Conservation (phyloP, 2,797 vertebrate species). For the Poecile montanus region DNA sequence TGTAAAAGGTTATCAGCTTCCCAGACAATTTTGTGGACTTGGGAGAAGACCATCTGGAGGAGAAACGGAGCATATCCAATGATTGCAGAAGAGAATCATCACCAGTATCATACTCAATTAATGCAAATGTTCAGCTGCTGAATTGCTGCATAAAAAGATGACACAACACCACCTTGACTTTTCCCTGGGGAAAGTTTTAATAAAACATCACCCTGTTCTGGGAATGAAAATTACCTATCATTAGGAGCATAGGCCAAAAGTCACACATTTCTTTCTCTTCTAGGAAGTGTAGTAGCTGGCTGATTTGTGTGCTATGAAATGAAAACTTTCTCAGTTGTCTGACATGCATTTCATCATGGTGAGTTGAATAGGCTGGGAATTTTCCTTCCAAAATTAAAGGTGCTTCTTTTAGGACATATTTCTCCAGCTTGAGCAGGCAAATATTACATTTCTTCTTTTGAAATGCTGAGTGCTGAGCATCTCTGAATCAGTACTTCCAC, state of each 20-base stretch:
- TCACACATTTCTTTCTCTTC: neutral
- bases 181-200: constrained; percentile 19
- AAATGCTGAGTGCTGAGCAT: neutral
- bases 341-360: neutral
- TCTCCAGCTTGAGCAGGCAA: neutral
- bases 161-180: constrained; percentile 52
- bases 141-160: constrained; percentile 29
- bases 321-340: neutral
- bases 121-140: constrained; percentile 17
- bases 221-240: neutral
- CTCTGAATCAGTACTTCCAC: neutral
- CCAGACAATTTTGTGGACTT: neutral
- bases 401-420: neutral
- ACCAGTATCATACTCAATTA: constrained; percentile 39
- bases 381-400: neutral
- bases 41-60: constrained; percentile 54
- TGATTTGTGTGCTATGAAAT: neutral
- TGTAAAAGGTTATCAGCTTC: neutral
- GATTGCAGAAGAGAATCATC: constrained; percentile 45
- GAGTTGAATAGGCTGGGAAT: neutral
- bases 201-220: neutral
- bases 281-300: neutral
- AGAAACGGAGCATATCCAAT: constrained; percentile 37
- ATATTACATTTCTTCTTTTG: neutral
- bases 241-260: neutral